Evolutionary conservation across 2,113 vertebrate species (phyloP).

Genomic region (Tachysurus fulvidraco): DNA sequence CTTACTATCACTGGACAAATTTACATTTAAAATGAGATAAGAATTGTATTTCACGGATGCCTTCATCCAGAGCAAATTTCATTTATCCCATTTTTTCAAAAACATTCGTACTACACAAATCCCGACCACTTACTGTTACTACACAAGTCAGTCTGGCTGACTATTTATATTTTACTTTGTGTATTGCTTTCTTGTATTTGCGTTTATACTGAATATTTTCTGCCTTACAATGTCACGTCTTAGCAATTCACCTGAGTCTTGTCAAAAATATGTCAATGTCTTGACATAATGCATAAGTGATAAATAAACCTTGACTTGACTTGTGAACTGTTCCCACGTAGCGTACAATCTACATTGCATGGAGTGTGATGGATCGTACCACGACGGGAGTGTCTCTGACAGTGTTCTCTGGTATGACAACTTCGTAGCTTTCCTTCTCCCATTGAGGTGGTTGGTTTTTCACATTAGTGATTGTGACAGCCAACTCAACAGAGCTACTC

Average conservation of each 20-base stretch:
- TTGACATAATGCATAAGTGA: background rate
- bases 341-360: background rate
- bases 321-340: background rate
- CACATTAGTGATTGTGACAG: conserved; percentile 80
- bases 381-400: conserved; percentile 75
- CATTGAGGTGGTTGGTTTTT: conserved; percentile 86
- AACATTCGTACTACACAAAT: no score
- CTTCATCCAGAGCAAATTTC: no score
- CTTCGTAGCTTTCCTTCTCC: conserved; percentile 79
- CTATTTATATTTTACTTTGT: background rate
- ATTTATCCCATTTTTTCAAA: no score
- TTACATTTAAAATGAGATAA: no score
- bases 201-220: background rate
- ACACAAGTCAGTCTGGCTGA: background rate
- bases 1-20: background rate
- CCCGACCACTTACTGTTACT: background rate
- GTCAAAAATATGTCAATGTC: background rate
- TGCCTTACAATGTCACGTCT: background rate
- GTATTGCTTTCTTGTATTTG: background rate
- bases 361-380: conserved; percentile 57
- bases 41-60: no score
- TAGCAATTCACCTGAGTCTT: background rate
- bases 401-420: conserved; percentile 81
- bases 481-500: conserved; percentile 80
- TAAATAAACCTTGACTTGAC: background rate